These are phyloP conservation scores for Anabacerthia variegaticeps DNA, from an alignment of 2,797 vertebrate genomes.

Conservation along the genomic window DNA sequence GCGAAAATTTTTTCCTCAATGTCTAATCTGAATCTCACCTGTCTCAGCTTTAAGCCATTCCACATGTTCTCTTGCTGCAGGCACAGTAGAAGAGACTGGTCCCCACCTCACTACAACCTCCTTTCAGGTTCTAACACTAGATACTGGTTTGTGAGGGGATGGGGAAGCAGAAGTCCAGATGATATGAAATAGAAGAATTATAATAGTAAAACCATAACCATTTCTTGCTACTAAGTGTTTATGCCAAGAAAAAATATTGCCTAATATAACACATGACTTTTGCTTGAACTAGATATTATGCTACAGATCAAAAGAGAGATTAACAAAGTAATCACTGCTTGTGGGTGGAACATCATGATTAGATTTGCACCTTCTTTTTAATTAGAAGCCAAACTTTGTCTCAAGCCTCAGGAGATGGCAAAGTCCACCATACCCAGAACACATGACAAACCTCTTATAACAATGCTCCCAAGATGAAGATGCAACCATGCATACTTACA, in stretches of 20 bases:
- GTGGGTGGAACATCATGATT: not conserved
- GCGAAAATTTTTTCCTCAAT: rapidly evolving
- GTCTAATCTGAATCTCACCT: not conserved
- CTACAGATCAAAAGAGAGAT: slow-evolving; percentile 1
- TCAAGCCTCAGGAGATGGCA: not conserved
- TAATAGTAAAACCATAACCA: not conserved
- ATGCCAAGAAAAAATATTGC: not conserved
- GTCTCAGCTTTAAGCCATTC: not conserved
- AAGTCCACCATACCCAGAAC: not conserved
- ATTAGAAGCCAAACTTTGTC: not conserved
- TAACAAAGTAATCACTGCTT: not conserved
- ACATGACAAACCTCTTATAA: not conserved
- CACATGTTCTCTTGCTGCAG: not conserved
- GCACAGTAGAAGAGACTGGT: not conserved
- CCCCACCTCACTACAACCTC: not conserved
- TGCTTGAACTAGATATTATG: not conserved
- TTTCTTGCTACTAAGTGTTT: not conserved
- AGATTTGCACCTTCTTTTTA: not conserved
- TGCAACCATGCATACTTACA: not conserved
- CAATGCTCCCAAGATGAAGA: not conserved
- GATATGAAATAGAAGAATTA: not conserved
- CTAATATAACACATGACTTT: not conserved
- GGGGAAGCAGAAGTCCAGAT: not conserved
- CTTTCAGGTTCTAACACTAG: not conserved
- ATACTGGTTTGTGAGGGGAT: not conserved